phyloP scores from a whole-genome alignment of 2,888 invertebrate species.

The Pheosia tremula region DNA sequence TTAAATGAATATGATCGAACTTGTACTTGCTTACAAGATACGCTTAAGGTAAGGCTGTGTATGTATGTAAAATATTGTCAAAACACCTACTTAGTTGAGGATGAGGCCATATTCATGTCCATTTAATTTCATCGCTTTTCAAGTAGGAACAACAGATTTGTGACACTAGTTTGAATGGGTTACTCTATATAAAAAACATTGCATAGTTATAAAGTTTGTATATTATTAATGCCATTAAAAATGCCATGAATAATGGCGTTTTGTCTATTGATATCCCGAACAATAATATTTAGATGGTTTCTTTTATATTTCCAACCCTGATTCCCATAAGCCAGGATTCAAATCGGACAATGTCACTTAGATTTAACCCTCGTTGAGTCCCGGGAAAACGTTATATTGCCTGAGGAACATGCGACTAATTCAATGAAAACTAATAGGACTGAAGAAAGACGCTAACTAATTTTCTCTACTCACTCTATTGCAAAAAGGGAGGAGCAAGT shows the following conservation, averaged over 20 bases:
- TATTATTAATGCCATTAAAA: slow-evolving; percentile 3
- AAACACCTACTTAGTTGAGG: no score
- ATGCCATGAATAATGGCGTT: no score
- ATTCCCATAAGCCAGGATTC: background rate
- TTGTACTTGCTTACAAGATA: no score
- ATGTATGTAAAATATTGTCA: no score
- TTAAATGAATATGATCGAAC: no score
- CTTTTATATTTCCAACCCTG: background rate
- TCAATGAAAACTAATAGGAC: background rate
- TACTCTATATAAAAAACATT: background rate
- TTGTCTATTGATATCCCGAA: background rate
- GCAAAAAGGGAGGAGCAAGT: no score
- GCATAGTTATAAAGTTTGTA: slow-evolving; percentile 1
- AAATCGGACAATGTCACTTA: background rate
- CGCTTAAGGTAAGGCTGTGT: no score
- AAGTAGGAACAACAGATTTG: background rate
- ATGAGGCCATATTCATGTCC: no score
- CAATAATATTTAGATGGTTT: background rate
- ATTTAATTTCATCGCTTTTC: background rate
- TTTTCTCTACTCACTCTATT: no score
- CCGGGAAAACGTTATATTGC: no score
- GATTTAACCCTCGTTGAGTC: background rate
- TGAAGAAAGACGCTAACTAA: background rate
- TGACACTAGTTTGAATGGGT: background rate
- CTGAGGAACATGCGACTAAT: no score